These are phyloP conservation scores for Lasioglossum vierecki DNA, from an alignment of 2,888 invertebrate species.

Conservation along the genomic window DNA sequence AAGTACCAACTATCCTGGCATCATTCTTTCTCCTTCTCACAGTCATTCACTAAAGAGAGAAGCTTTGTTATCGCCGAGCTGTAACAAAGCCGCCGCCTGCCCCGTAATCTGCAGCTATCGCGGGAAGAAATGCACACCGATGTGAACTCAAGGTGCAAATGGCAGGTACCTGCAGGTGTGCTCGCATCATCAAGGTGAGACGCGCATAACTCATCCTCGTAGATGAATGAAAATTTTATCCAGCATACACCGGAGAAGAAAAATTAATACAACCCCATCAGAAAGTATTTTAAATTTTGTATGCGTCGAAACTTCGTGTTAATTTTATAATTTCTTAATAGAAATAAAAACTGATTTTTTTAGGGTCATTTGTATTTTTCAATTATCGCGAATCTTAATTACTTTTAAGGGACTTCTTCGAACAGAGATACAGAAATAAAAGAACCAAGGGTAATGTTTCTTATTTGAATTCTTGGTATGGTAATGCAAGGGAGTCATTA, in stretches of 20 bases:
- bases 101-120: slow-evolving; percentile 53
- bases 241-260: neutral
- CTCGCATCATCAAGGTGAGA: neutral
- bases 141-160: slow-evolving; percentile 27
- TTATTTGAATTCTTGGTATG: neutral
- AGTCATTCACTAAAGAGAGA: neutral
- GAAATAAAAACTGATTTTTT: neutral
- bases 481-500: neutral
- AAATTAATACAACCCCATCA: neutral
- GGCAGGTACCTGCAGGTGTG: slow-evolving; percentile 36
- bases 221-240: neutral
- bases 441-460: neutral
- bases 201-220: neutral
- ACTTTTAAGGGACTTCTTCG: neutral
- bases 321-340: too few species aligned
- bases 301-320: too few species aligned
- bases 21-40: slow-evolving; percentile 15
- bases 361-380: neutral
- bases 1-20: slow-evolving; percentile 50
- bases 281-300: neutral
- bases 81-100: slow-evolving; percentile 49
- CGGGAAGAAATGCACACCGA: slow-evolving; percentile 61
- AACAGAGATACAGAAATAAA: neutral
- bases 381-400: neutral
- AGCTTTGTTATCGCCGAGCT: slow-evolving; percentile 49